A percentile compares a stretch with the other conserved stretches of the same genome.
These are phyloP conservation scores for Brachionus plicatilis DNA, from an alignment of 1,140 invertebrate species.

Conservation along the genomic window DNA sequence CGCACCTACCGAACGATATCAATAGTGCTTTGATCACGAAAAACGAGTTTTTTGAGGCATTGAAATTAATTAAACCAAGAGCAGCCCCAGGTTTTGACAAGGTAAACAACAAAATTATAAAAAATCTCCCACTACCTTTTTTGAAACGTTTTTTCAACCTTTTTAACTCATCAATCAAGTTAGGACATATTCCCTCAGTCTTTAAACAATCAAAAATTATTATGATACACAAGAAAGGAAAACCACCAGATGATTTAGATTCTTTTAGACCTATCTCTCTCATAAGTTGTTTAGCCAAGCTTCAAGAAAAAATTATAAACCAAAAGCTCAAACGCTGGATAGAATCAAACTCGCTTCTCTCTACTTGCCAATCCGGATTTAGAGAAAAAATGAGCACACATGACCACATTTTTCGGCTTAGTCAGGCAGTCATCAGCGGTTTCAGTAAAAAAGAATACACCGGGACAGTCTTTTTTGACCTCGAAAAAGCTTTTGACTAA, in stretches of 20 bases:
- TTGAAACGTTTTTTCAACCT: neutral
- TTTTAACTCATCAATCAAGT: neutral
- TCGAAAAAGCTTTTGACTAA: constrained; percentile 4
- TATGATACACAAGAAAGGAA: constrained; percentile 42
- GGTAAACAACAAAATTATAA: neutral
- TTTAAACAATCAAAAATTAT: constrained; percentile 39
- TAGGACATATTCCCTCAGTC: neutral
- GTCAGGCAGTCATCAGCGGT: neutral
- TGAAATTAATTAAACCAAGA: neutral
- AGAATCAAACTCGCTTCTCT: no score
- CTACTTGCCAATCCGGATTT: no score
- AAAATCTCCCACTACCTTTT: neutral
- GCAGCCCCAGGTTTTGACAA: neutral
- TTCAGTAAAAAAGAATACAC: neutral
- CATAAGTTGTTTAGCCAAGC: neutral
- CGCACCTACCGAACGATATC: no score
- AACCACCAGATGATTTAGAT: neutral
- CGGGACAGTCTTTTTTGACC: neutral
- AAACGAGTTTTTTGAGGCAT: neutral
- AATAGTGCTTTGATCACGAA: neutral
- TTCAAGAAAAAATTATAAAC: neutral
- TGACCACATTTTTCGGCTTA: neutral
- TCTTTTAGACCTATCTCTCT: constrained; percentile 42
- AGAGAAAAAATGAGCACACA: no score
- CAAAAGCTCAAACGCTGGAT: neutral